Percentiles rank a stretch among this genome's conserved stretches.
These are phyloP conservation scores for Scyliorhinus canicula DNA, from an alignment of 2,797 vertebrate species.

Conservation along the genomic window DNA sequence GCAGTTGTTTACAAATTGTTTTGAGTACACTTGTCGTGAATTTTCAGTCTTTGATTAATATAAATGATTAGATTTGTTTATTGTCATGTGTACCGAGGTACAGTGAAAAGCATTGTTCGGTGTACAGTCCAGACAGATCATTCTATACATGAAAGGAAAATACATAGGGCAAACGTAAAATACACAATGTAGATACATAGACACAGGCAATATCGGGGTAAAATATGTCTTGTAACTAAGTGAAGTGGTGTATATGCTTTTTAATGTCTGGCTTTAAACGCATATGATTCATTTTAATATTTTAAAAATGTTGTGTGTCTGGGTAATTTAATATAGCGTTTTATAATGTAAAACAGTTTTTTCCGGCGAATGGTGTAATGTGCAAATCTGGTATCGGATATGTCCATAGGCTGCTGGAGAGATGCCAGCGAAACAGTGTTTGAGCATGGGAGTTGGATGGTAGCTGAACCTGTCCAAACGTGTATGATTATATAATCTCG, in stretches of 20 bases:
- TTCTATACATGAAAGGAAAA: too few species aligned
- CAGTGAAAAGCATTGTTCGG: too few species aligned
- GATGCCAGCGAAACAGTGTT: neutral
- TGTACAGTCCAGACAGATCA: too few species aligned
- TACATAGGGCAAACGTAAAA: too few species aligned
- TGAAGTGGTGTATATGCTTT: neutral
- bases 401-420: neutral
- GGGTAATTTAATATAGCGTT: neutral
- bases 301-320: neutral
- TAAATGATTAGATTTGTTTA: too few species aligned
- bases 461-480: neutral
- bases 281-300: neutral
- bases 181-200: too few species aligned
- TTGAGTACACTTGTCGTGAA: neutral
- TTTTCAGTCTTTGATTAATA: neutral
- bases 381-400: neutral
- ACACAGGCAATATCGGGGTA: too few species aligned
- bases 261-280: neutral
- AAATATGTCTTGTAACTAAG: neutral
- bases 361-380: neutral
- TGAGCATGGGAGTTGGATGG: neutral
- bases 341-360: neutral
- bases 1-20: neutral
- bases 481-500: neutral
- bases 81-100: too few species aligned